Evolutionary conservation across 2,113 vertebrate genomes (phyloP).

Genomic region (Hyla sarda): DNA sequence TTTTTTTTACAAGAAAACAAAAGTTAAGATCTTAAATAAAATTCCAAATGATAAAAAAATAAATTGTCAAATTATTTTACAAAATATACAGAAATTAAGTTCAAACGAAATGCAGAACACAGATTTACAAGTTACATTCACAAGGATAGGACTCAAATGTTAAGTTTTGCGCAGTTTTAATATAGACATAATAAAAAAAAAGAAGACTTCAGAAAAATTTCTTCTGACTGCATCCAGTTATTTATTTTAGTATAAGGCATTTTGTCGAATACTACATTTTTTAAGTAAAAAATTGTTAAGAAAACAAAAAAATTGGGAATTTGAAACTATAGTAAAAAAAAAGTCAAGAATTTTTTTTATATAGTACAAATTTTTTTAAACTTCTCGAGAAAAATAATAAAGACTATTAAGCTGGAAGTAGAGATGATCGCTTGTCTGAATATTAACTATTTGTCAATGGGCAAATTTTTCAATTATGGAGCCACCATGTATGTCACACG

Average conservation of each 20-base stretch:
- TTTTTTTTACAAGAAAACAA: neutral
- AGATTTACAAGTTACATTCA: constrained; percentile 1
- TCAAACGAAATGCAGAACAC: neutral
- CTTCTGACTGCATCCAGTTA: neutral
- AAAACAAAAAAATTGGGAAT: too few species aligned
- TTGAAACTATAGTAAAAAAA: too few species aligned
- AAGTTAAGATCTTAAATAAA: neutral
- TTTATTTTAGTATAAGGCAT: neutral
- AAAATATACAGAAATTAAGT: neutral
- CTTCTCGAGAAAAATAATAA: too few species aligned
- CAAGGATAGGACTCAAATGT: neutral
- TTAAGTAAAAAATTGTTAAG: neutral
- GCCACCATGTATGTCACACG: too few species aligned
- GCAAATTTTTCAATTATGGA: too few species aligned
- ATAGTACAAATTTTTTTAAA: too few species aligned
- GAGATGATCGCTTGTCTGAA: too few species aligned
- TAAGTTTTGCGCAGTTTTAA: neutral
- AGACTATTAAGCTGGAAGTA: too few species aligned
- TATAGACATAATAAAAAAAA: neutral
- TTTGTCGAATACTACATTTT: neutral
- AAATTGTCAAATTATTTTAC: constrained; percentile 23
- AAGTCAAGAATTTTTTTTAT: too few species aligned
- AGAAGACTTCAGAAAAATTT: neutral
- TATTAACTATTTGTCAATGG: too few species aligned
- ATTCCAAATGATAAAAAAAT: neutral